Percentiles rank a stretch among this genome's conserved stretches.
Conservation (phyloP, 2,797 vertebrate species). For the Sphenodon punctatus region DNA sequence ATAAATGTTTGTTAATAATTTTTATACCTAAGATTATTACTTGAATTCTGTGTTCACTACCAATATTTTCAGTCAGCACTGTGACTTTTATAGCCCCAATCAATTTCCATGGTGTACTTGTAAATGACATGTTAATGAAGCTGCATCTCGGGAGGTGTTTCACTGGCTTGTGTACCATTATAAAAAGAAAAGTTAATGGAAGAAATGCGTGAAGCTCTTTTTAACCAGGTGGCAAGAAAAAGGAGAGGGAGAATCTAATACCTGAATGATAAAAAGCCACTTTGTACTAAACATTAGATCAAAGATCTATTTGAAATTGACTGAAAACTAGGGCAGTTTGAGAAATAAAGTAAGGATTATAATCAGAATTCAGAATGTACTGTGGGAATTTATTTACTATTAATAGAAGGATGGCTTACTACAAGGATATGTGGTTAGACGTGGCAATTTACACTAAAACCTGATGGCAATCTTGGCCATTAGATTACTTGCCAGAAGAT, state of each 20-base stretch:
- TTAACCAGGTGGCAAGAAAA: not conserved
- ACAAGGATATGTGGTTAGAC: too few species aligned
- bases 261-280: not conserved
- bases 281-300: not conserved
- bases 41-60: not conserved
- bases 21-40: not conserved
- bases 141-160: not conserved
- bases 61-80: not conserved
- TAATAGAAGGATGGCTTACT: too few species aligned
- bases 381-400: too few species aligned
- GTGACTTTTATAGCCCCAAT: not conserved
- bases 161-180: not conserved
- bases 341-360: too few species aligned
- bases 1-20: too few species aligned
- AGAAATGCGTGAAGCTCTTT: not conserved
- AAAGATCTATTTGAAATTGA: too few species aligned
- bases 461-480: too few species aligned
- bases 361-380: too few species aligned
- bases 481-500: too few species aligned
- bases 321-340: too few species aligned
- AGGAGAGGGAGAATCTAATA: not conserved
- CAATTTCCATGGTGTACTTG: not conserved
- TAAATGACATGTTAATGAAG: conserved; percentile 23
- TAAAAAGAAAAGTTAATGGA: conserved; percentile 5
- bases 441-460: too few species aligned